Percentiles rank a stretch among this genome's conserved stretches.
Conservation (phyloP, 2,113 vertebrate genomes). For the Erinaceus europaeus region DNA sequence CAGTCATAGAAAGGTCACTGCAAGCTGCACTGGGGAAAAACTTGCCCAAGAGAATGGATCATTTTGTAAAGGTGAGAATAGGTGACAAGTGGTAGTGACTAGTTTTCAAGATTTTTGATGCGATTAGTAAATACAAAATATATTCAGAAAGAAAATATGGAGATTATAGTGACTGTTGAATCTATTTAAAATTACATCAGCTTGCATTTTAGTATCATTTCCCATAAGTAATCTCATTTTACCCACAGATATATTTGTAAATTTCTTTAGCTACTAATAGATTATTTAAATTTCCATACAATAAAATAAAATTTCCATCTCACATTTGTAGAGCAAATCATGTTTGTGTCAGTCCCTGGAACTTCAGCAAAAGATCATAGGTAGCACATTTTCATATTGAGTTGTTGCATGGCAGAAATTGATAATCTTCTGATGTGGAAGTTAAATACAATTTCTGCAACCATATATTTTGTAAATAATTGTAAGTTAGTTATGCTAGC, state of each 20-base stretch:
- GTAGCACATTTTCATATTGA: conserved; percentile 81
- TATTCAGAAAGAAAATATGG: neutral
- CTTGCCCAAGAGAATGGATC: neutral
- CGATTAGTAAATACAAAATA: neutral
- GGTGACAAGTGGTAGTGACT: neutral
- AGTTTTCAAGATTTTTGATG: neutral
- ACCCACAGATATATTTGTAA: neutral
- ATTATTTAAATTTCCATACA: conserved; percentile 56
- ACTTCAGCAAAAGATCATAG: conserved; percentile 78
- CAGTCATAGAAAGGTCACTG: conserved; percentile 66
- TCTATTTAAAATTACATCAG: neutral
- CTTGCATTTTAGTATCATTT: conserved; percentile 11
- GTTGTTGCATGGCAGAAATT: conserved; percentile 76
- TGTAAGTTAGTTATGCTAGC: neutral
- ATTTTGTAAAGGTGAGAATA: neutral
- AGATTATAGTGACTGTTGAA: neutral
- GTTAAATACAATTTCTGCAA: conserved; percentile 61
- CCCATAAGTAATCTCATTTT: neutral
- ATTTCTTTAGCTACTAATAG: conserved; percentile 51
- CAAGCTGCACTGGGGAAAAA: neutral
- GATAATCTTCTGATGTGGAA: conserved; percentile 64
- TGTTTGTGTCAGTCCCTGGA: conserved; percentile 78
- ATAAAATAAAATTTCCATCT: conserved; percentile 71
- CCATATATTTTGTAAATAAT: neutral
- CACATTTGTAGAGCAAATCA: conserved; percentile 71